These are phyloP conservation scores for Enteromius unitaeniatus DNA, from an alignment of 2,797 vertebrate species.

Conservation along the genomic window DNA sequence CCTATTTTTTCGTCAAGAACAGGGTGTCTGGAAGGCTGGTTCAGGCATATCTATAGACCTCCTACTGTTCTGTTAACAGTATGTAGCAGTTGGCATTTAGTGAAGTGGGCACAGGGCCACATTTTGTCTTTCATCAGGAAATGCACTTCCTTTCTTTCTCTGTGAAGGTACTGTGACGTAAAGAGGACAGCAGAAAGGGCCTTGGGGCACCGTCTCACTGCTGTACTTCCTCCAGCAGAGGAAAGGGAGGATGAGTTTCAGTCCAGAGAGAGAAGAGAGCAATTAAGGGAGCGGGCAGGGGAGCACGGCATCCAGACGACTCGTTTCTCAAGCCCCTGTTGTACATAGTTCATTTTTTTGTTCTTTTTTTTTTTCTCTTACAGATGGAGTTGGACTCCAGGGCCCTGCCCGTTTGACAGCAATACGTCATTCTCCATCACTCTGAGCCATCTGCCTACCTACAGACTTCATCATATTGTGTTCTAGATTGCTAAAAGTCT, in stretches of 20 bases:
- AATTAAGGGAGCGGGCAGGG: constrained; percentile 61
- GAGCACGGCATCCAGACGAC: constrained; percentile 54
- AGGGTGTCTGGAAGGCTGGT: background rate
- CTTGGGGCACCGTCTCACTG: constrained; percentile 42
- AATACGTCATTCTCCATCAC: constrained; percentile 61
- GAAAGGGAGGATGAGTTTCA: constrained; percentile 56
- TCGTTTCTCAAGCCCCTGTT: constrained; percentile 54
- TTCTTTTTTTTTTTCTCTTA: constrained; percentile 34
- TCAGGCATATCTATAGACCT: constrained; percentile 4
- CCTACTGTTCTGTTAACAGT: constrained; percentile 22
- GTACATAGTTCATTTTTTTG: constrained; percentile 33
- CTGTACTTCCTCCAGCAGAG: constrained; percentile 54
- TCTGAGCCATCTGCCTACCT: constrained; percentile 65
- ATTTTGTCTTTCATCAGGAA: constrained; percentile 47
- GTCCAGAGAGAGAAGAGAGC: constrained; percentile 58
- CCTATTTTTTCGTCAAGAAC: background rate
- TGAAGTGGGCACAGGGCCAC: constrained; percentile 40
- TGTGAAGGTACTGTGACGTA: constrained; percentile 47
- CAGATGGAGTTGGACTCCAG: constrained; percentile 54
- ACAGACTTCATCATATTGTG: constrained; percentile 34
- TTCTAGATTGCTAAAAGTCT: constrained; percentile 31
- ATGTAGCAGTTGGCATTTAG: constrained; percentile 55
- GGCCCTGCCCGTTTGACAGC: constrained; percentile 50
- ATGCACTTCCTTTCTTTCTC: constrained; percentile 21
- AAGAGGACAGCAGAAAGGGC: constrained; percentile 58